These are phyloP conservation scores for Agrypnia vestita DNA, from an alignment of 1,140 invertebrate genomes.

Conservation along the genomic window DNA sequence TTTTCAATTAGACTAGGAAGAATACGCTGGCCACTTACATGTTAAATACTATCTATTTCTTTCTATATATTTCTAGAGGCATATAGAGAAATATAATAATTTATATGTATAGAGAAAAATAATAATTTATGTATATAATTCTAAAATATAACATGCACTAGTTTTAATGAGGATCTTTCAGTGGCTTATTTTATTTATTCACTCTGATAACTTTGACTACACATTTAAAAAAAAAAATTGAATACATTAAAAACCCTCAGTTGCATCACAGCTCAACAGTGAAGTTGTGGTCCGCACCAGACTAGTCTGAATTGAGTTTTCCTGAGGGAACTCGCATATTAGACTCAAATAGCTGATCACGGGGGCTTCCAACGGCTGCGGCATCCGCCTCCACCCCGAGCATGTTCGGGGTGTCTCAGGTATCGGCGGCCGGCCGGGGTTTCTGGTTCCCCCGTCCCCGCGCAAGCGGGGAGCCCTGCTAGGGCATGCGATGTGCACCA, in stretches of 20 bases:
- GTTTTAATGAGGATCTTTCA: too few relatives aligned
- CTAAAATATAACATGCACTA: too few relatives aligned
- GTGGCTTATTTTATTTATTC: too few relatives aligned
- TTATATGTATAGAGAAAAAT: too few relatives aligned
- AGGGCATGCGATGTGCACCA: conserved; percentile 66
- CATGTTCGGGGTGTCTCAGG: conserved; percentile 64
- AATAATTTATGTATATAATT: too few relatives aligned
- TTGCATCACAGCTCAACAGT: conserved; percentile 36
- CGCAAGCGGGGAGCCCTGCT: conserved; percentile 70
- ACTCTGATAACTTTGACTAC: too few relatives aligned
- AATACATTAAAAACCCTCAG: conserved; percentile 66
- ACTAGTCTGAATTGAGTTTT: conserved; percentile 75
- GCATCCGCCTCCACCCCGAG: conserved; percentile 63
- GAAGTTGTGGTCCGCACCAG: conserved; percentile 67
- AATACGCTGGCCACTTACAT: too few relatives aligned
- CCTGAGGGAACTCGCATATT: conserved; percentile 70
- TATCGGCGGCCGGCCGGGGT: conserved; percentile 63
- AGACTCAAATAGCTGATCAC: conserved; percentile 71
- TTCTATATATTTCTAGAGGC: too few relatives aligned
- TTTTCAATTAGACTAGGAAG: too few relatives aligned
- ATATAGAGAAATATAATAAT: too few relatives aligned
- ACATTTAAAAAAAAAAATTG: too few relatives aligned
- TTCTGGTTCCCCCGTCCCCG: conserved; percentile 72
- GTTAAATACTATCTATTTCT: too few relatives aligned
- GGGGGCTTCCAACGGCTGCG: conserved; percentile 69